Base-by-base conservation (phyloP, 2,797 vertebrate species). In the Diglossa cyanea region DNA sequence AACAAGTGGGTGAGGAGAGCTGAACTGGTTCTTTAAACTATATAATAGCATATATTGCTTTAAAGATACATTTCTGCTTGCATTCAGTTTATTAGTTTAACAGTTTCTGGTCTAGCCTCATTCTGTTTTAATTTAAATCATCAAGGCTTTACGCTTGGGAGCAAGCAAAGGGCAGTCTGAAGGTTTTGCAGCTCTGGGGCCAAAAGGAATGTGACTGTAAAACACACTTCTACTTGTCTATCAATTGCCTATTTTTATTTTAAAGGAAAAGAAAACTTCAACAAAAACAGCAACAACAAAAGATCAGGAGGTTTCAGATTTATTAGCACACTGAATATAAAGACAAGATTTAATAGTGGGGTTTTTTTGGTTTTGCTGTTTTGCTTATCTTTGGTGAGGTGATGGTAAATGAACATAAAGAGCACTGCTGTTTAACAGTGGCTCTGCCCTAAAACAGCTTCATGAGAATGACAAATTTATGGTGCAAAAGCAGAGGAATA, bases 181-280 rank as follows among this genome's bases (percentile, higher is more conserved):
- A 93, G 86, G 76, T 80, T 94, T 95, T 88, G 93, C 67, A 80
- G 87, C 80, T 78, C 80, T 91, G 94, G 86, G 91, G 90, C 66
- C 37, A 86, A 75, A 94, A 93, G 87, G 87, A 97, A 91, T 94
- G 82, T 73, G 91, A 84, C 70, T 91, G 48, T 85, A 94, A 90
- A 93, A 78, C 0, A 3, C 33, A 54, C 55, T 88, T 88, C 75
- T 70, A 30, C 51, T 81, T 93, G 48, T 81, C 85, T 88, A 77
- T 89, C 68, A 61, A 54, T 74, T 85, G 65, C 42, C 71, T 89
- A 20, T 47, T 88, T 89, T 86, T 94, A 66, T 70, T 90, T 88
- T 81, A 81, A 35, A 91, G 61, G 35, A 86, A 71, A 73, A 88
- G 65, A 88, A 88, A 91, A 33, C 54, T 75, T 94, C 24, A 58